Conservation (phyloP, 2,888 invertebrate genomes). For the Archaeoteleia sp. region DNA sequence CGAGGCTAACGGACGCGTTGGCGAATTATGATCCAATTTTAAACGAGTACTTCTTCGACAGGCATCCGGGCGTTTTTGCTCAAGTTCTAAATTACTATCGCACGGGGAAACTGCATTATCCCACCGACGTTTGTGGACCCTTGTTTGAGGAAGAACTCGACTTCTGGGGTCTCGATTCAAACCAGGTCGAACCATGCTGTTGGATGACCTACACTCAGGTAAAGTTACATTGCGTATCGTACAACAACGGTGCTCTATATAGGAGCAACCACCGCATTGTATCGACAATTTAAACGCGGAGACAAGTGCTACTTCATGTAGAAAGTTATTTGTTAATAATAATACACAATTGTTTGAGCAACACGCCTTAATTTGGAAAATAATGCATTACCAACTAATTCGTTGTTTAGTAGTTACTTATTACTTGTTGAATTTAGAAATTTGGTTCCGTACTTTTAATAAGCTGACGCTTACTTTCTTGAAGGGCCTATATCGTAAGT, state of each 20-base stretch:
- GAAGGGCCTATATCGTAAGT: neutral
- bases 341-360: too few species aligned
- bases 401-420: too few species aligned
- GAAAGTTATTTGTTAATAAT: too few species aligned
- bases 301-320: too few species aligned
- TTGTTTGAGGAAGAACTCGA: constrained; percentile 99
- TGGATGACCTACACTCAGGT: constrained; percentile 99
- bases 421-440: too few species aligned
- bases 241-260: too few species aligned
- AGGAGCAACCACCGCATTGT: too few species aligned
- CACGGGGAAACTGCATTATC: constrained; percentile 98
- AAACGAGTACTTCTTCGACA: constrained; percentile 99
- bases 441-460: too few species aligned
- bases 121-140: constrained; percentile 99
- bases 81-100: constrained; percentile 98
- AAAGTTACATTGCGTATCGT: constrained; percentile 53
- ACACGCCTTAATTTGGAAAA: too few species aligned
- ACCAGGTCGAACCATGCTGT: constrained; percentile 99
- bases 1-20: constrained; percentile 95
- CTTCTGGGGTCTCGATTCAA: constrained; percentile 99
- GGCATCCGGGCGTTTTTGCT: constrained; percentile 97
- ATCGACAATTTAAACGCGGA: too few species aligned
- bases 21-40: constrained; percentile 99
- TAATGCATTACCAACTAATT: too few species aligned
- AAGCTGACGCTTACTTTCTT: neutral